Base-by-base conservation (phyloP, 1,140 invertebrate species). In the Dinoponera quadriceps region DNA sequence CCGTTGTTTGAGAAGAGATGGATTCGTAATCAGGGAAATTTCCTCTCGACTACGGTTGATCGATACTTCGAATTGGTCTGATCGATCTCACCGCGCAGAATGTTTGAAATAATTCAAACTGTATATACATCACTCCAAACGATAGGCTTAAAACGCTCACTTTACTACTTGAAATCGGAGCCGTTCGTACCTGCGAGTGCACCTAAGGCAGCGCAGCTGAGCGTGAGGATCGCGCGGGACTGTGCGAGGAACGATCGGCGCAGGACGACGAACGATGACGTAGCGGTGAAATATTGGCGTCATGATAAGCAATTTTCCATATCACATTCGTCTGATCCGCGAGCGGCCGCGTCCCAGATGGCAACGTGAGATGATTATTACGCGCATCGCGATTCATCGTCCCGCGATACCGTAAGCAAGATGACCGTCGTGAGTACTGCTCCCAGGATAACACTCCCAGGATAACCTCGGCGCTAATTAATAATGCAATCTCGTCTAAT, bases 281-380 rank as follows among this genome's bases (percentile, higher is more conserved):
- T 49, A 54, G 59, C 73, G 25, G 11, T 69, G 51, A 80, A 57
- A 80, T 57, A 69, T n/a, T 33, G 20, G 9, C 59, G 16, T 77
- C 33, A 51, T 69, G 75, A 69, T 69, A 38, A 69, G 75, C 51
- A 80, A 80, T 80, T 80, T 80, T 80, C 75, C 65, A 57, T 57
- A 16, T 69, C 55, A 80, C 33, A 9, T 69, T 22, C 33, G 49
- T 44, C 62, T 80, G 63, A 22, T 55, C 29, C 51, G 33, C 75
- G 62, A 66, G 33, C 18, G 51, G 65, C 49, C 63, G 63, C 63
- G 75, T 78, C 63, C 65, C 75, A 80, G 75, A 80, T 80, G 75
- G 75, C 75, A 80, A 80, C 7, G 51, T 54, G 75, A 69, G 51
- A 80, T 57, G 75, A 80, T 80, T 69, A 80, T 80, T 80, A 59